These are phyloP conservation scores for Cyclargus thomasi DNA, from an alignment of 1,140 invertebrate species.

Conservation along the genomic window DNA sequence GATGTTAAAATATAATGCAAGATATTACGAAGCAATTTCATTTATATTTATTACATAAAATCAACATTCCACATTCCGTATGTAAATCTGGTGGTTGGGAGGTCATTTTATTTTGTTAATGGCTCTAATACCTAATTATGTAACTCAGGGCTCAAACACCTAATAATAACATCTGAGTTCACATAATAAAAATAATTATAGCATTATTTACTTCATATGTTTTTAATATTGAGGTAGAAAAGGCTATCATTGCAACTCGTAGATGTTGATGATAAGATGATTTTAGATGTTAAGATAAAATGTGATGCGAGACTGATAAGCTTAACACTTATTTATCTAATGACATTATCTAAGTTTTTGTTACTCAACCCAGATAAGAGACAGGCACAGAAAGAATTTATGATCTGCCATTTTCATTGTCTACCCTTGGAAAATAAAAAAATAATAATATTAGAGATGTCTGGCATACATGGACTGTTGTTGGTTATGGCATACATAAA, in stretches of 20 bases:
- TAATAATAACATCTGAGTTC: too few species aligned
- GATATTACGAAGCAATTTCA: background rate
- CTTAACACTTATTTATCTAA: background rate
- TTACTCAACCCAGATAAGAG: background rate
- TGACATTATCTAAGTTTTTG: conserved; percentile 9
- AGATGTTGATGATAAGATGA: too few species aligned
- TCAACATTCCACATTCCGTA: background rate
- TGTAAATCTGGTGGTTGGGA: background rate
- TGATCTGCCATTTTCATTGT: background rate
- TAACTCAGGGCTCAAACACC: background rate
- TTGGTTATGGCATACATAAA: too few species aligned
- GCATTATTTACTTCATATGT: too few species aligned
- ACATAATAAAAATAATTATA: too few species aligned
- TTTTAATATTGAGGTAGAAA: too few species aligned
- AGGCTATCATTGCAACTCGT: too few species aligned
- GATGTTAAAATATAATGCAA: background rate
- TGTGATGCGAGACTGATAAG: background rate
- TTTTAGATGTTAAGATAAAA: background rate
- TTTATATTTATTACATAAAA: conserved; percentile 1
- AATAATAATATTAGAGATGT: too few species aligned
- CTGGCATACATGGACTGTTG: too few species aligned
- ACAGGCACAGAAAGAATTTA: background rate
- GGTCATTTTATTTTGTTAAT: background rate
- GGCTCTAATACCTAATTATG: background rate
- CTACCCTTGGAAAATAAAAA: too few species aligned